These are phyloP conservation scores for Acanthis flammea DNA, from an alignment of 2,797 vertebrate genomes.

Conservation along the genomic window DNA sequence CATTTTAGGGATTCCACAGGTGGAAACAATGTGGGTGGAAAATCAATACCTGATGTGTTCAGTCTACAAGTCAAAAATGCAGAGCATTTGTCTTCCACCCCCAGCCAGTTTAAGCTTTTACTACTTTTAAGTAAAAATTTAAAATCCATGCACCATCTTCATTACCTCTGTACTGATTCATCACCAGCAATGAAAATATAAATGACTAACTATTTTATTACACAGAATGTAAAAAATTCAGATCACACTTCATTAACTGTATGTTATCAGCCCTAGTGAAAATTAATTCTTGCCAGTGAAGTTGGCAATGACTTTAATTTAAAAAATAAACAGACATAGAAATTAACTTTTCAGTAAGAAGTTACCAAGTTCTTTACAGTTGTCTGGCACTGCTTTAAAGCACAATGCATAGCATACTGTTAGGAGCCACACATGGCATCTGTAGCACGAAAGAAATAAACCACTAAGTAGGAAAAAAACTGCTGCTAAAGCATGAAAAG, in stretches of 20 bases:
- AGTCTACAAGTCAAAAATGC: neutral
- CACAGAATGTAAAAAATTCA: neutral
- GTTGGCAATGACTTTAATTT: neutral
- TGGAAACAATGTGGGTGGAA: slow-evolving; percentile 10
- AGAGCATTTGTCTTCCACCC: neutral
- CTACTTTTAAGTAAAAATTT: neutral
- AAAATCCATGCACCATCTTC: neutral
- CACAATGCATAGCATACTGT: neutral
- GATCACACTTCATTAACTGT: neutral
- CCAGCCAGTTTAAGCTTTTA: neutral
- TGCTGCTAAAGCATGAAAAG: neutral
- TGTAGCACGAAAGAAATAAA: neutral
- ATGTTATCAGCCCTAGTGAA: neutral
- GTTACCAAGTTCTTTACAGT: neutral
- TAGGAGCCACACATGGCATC: neutral
- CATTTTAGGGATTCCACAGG: neutral
- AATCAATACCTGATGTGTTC: neutral
- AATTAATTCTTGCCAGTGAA: neutral
- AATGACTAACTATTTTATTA: neutral
- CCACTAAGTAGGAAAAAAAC: neutral
- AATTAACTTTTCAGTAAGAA: neutral
- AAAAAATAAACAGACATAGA: neutral
- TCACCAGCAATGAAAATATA: neutral
- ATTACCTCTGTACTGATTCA: neutral
- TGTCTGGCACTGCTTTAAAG: neutral